phyloP scores from a whole-genome alignment of 2,113 vertebrate genomes.

The Anolis sagrei region DNA sequence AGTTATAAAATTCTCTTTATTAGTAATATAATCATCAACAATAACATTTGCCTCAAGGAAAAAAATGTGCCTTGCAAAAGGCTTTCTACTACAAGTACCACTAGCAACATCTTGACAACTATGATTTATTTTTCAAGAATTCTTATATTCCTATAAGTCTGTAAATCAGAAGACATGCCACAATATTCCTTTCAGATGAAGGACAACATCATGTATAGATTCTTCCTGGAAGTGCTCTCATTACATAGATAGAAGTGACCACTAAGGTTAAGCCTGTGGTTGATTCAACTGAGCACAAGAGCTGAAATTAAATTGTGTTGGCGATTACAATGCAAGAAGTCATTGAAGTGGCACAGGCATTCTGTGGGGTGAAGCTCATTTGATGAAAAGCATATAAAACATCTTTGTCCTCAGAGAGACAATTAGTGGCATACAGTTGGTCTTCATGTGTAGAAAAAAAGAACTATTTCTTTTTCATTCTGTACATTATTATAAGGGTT shows the following conservation, averaged over 20 bases:
- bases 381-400: neutral
- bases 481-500: neutral
- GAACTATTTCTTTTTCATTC: neutral
- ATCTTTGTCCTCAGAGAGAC: neutral
- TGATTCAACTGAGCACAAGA: constrained; percentile 5
- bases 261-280: constrained; percentile 12
- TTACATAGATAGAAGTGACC: neutral
- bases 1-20: no score
- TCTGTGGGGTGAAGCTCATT: neutral
- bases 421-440: neutral
- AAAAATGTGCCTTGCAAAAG: neutral
- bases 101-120: neutral
- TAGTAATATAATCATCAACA: no score
- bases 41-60: neutral
- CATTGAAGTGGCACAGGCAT: neutral
- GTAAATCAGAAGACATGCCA: neutral
- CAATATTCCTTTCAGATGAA: neutral
- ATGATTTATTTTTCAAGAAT: neutral
- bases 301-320: neutral
- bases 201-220: neutral
- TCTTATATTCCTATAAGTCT: neutral
- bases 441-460: neutral
- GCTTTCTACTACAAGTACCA: neutral
- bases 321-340: constrained; percentile 15
- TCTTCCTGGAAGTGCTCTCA: neutral